Evolutionary conservation across 2,888 invertebrate genomes (phyloP).

Genomic region (Opisthograptis luteolata): DNA sequence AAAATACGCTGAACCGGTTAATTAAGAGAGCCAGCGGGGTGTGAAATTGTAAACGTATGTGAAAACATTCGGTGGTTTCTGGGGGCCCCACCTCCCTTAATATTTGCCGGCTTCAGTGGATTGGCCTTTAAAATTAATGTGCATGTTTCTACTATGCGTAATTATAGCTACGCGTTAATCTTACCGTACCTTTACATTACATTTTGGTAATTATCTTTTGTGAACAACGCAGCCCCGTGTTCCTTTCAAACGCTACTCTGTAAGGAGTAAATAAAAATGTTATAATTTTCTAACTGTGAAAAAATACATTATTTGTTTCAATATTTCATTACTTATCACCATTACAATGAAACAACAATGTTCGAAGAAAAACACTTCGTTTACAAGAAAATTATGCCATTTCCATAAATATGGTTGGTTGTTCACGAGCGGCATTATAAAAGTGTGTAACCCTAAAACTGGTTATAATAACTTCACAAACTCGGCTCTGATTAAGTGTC

Average conservation of each 20-base stretch:
- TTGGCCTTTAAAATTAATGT: constrained; percentile 45
- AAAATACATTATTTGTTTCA: too few relatives aligned
- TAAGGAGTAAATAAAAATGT: too few relatives aligned
- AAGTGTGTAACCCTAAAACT: constrained; percentile 19
- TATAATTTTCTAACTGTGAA: too few relatives aligned
- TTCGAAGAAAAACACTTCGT: neutral
- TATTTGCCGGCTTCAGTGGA: constrained; percentile 45
- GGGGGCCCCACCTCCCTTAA: constrained; percentile 41
- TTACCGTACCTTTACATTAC: constrained; percentile 6
- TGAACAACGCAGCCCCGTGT: too few relatives aligned
- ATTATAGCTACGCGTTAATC: constrained; percentile 9
- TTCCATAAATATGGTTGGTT: neutral
- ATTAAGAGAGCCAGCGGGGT: constrained; percentile 68
- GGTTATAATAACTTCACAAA: constrained; percentile 47
- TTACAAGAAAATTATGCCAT: neutral
- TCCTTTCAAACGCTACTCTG: too few relatives aligned
- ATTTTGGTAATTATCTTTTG: constrained; percentile 4
- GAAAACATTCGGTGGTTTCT: constrained; percentile 66
- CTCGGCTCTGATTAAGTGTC: constrained; percentile 53
- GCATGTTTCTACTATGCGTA: constrained; percentile 16
- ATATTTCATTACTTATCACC: too few relatives aligned
- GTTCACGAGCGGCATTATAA: constrained; percentile 5
- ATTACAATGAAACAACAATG: neutral
- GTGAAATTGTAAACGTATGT: constrained; percentile 77
- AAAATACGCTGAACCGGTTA: constrained; percentile 73